Percentiles rank a stretch among this genome's conserved stretches.
These are phyloP conservation scores for Clarias batrachus DNA, from an alignment of 2,113 vertebrate genomes.

Conservation along the genomic window DNA sequence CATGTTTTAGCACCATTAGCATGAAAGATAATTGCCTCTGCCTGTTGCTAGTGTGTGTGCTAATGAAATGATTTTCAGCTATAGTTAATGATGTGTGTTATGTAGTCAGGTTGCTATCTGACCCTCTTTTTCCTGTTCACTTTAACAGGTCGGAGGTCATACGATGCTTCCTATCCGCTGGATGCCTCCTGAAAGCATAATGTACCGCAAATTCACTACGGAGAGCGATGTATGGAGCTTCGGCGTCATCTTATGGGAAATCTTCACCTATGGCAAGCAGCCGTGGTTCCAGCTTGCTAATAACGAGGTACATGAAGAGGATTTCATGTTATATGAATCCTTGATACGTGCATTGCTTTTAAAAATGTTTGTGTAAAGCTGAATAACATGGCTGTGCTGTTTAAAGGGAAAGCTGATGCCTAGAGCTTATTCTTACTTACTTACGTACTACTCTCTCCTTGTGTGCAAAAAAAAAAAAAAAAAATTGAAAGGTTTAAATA, in stretches of 20 bases:
- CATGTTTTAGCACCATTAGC: background rate
- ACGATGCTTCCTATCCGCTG: constrained; percentile 98
- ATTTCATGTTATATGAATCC: background rate
- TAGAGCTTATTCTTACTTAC: background rate
- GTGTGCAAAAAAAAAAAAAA: too few species aligned
- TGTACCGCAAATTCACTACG: constrained; percentile 98
- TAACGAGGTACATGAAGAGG: constrained; percentile 82
- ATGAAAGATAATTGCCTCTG: background rate
- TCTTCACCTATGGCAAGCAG: constrained; percentile 97
- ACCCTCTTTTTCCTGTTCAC: background rate
- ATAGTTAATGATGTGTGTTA: background rate
- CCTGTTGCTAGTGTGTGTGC: background rate
- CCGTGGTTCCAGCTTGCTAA: constrained; percentile 99
- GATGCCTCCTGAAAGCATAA: constrained; percentile 98
- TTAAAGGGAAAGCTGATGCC: background rate
- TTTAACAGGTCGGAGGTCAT: constrained; percentile 88
- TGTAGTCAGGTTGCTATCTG: background rate
- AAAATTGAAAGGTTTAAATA: too few species aligned
- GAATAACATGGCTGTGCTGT: background rate
- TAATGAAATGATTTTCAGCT: background rate
- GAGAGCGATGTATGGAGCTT: constrained; percentile 99
- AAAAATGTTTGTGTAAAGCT: background rate
- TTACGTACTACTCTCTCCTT: too few species aligned
- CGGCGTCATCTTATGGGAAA: constrained; percentile 98
- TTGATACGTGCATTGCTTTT: background rate